phyloP scores from a whole-genome alignment of 2,888 invertebrate species.

The Lingula anatina region DNA sequence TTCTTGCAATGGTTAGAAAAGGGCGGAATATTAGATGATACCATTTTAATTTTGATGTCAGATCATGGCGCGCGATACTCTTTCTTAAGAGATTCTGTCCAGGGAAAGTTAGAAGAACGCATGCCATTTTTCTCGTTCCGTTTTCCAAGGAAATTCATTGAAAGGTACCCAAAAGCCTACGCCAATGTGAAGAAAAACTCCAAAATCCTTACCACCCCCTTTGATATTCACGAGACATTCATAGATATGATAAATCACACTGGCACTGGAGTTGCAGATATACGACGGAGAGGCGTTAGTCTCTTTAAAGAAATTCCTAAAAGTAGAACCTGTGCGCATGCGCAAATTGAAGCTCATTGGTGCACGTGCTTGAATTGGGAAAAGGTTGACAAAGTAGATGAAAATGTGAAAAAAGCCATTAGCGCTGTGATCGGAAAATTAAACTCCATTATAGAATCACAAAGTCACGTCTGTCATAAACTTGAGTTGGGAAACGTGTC shows the following conservation, averaged over 20 bases:
- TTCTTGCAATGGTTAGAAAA: slow-evolving; percentile 58
- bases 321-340: slow-evolving; percentile 76
- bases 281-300: slow-evolving; percentile 32
- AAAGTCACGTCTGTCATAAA: no score
- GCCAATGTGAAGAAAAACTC: slow-evolving; percentile 61
- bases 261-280: slow-evolving; percentile 8
- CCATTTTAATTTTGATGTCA: slow-evolving; percentile 80
- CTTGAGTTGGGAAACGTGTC: no score
- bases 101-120: slow-evolving; percentile 86
- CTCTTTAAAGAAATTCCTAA: slow-evolving; percentile 55
- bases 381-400: no score
- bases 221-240: slow-evolving; percentile 81
- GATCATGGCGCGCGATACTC: slow-evolving; percentile 83
- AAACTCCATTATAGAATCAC: no score
- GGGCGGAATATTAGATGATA: slow-evolving; percentile 67
- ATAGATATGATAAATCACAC: slow-evolving; percentile 62
- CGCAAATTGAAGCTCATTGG: slow-evolving; percentile 90
- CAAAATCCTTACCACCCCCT: slow-evolving; percentile 73
- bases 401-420: no score
- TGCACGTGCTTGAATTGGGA: slow-evolving; percentile 87
- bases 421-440: no score
- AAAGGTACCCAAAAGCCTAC: slow-evolving; percentile 60
- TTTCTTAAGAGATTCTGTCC: slow-evolving; percentile 75
- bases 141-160: slow-evolving; percentile 67
- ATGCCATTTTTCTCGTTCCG: slow-evolving; percentile 78